These are phyloP conservation scores for Periophthalmus magnuspinnatus DNA, from an alignment of 2,797 vertebrate genomes.

Conservation along the genomic window DNA sequence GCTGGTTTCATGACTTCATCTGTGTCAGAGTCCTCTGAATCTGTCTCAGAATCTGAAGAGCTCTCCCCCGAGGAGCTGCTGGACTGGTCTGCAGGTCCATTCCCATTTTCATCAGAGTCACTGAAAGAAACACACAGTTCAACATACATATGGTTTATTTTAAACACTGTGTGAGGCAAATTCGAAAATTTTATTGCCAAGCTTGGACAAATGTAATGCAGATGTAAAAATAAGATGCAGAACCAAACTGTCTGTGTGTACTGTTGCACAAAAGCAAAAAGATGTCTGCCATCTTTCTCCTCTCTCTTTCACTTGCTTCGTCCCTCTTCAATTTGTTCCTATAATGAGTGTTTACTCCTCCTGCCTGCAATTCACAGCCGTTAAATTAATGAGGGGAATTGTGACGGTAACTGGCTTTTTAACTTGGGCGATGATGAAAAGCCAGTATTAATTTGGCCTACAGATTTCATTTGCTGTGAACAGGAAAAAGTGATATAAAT, in stretches of 20 bases:
- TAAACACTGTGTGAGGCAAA: background rate
- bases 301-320: constrained; percentile 53
- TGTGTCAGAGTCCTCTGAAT: constrained; percentile 74
- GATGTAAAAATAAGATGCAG: constrained; percentile 6
- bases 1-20: constrained; percentile 66
- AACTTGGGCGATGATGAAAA: constrained; percentile 94
- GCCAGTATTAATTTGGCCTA: constrained; percentile 99
- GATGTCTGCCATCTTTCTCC: constrained; percentile 55
- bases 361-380: constrained; percentile 87
- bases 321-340: constrained; percentile 80
- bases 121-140: constrained; percentile 32
- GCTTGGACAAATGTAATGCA: background rate
- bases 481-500: constrained; percentile 98
- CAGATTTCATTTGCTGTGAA: constrained; percentile 99
- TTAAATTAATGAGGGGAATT: constrained; percentile 93
- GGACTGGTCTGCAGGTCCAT: constrained; percentile 57
- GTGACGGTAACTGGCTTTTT: constrained; percentile 92
- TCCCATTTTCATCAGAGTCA: constrained; percentile 63
- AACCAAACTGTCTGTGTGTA: constrained; percentile 39
- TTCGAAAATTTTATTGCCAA: background rate
- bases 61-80: constrained; percentile 77
- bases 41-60: constrained; percentile 73
- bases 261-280: constrained; percentile 70
- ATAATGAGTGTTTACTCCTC: constrained; percentile 90
- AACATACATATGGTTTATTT: background rate